Evolutionary conservation across 2,888 invertebrate genomes (phyloP).

Genomic region (Orchesella flavescens): DNA sequence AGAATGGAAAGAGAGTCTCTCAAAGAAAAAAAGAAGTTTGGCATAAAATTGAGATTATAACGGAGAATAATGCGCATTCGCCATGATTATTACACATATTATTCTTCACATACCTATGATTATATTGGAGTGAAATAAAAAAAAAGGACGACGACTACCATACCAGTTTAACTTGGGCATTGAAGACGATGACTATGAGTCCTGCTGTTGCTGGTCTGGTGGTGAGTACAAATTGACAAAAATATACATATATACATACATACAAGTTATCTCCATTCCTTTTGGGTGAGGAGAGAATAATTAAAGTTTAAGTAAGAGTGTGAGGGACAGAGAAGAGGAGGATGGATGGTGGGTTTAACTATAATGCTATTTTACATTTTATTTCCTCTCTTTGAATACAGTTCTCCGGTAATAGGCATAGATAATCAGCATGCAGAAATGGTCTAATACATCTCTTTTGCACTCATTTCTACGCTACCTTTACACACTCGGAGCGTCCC

Average conservation of each 20-base stretch:
- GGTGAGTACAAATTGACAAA: constrained; percentile 22
- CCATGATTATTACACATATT: constrained; percentile 22
- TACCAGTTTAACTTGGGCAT: no score
- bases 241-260: background rate
- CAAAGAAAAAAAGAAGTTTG: constrained; percentile 25
- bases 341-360: background rate
- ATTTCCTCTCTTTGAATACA: background rate
- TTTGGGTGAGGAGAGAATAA: no score
- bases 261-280: no score
- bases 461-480: constrained; percentile 67
- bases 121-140: no score
- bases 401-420: constrained; percentile 60
- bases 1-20: background rate
- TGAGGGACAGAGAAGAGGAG: background rate
- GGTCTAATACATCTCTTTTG: constrained; percentile 69
- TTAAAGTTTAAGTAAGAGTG: no score
- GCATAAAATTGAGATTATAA: constrained; percentile 71
- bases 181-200: no score
- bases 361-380: background rate
- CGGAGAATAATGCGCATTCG: constrained; percentile 65
- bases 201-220: background rate
- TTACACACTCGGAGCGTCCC: constrained; percentile 63
- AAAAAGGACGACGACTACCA: no score
- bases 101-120: constrained; percentile 10
- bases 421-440: constrained; percentile 70